A percentile compares a stretch with the other conserved stretches of the same genome.
phyloP scores from a whole-genome alignment of 2,888 invertebrate species.

The Drosophila colorata region DNA sequence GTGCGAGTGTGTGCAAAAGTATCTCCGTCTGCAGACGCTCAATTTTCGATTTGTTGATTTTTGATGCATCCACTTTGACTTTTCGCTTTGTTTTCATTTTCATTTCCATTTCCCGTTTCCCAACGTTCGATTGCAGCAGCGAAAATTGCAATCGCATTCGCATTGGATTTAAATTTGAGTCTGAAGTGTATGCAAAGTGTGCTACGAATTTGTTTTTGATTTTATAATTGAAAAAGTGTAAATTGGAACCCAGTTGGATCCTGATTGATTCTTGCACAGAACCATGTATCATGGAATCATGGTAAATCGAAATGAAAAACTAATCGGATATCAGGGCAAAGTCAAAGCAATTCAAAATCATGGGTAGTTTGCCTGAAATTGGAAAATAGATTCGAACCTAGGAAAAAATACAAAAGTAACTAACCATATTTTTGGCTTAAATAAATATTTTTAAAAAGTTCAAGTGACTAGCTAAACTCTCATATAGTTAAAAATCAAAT shows the following conservation, averaged over 20 bases:
- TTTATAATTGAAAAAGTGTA: slow-evolving; percentile 23
- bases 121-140: slow-evolving; percentile 17
- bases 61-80: slow-evolving; percentile 57
- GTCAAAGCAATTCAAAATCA: too few relatives aligned
- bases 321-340: too few relatives aligned
- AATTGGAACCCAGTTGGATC: neutral
- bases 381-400: too few relatives aligned
- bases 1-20: slow-evolving; percentile 20
- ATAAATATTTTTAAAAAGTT: too few relatives aligned
- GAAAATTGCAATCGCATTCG: slow-evolving; percentile 5
- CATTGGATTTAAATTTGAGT: slow-evolving; percentile 13
- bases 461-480: too few relatives aligned
- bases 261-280: neutral
- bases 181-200: slow-evolving; percentile 8
- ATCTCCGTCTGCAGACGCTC: slow-evolving; percentile 50
- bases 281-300: neutral
- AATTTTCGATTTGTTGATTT: slow-evolving; percentile 75
- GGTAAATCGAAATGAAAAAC: too few relatives aligned
- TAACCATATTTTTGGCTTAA: too few relatives aligned
- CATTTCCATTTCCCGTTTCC: slow-evolving; percentile 34
- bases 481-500: neutral
- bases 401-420: too few relatives aligned
- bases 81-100: slow-evolving; percentile 49
- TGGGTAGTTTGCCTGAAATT: too few relatives aligned
- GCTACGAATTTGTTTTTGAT: slow-evolving; percentile 7